Percentiles rank a stretch among this genome's conserved stretches.
Evolutionary conservation across 1,140 invertebrate species (phyloP).

Genomic region (Euwallacea similis): DNA sequence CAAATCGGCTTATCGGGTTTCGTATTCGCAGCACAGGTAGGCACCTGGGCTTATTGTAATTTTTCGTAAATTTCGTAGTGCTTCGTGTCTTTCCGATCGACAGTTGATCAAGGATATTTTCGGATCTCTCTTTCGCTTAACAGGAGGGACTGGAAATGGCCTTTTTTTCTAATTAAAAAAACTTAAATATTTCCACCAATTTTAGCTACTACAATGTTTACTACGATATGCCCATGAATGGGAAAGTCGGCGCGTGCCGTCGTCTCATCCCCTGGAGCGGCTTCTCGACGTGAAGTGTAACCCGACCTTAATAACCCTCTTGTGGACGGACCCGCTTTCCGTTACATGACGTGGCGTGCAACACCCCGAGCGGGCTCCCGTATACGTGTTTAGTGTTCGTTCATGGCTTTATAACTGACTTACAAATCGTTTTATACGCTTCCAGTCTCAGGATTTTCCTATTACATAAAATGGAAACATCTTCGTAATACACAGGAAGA

Average conservation of each 20-base stretch:
- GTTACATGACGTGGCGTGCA: constrained; percentile 17
- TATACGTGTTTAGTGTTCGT: constrained; percentile 35
- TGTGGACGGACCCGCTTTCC: constrained; percentile 32
- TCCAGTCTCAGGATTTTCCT: constrained; percentile 10
- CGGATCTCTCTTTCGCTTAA: too few relatives aligned
- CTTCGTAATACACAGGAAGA: too few relatives aligned
- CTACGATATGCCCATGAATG: constrained; percentile 22
- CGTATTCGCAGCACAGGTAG: too few relatives aligned
- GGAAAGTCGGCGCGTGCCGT: constrained; percentile 28
- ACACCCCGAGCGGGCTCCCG: constrained; percentile 19
- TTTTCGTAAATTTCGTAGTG: too few relatives aligned
- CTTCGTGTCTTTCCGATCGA: too few relatives aligned
- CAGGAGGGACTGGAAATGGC: too few relatives aligned
- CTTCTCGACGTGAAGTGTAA: constrained; percentile 34
- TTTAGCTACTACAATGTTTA: background rate
- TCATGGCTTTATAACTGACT: constrained; percentile 35
- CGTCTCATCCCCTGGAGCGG: constrained; percentile 27
- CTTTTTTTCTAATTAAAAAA: too few relatives aligned
- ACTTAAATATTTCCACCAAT: too few relatives aligned
- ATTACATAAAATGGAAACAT: constrained; percentile 7
- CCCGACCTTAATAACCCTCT: constrained; percentile 37
- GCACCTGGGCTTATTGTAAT: too few relatives aligned
- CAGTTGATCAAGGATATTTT: too few relatives aligned
- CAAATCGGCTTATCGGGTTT: too few relatives aligned
- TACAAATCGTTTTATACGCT: constrained; percentile 31